phyloP scores from a whole-genome alignment of 2,113 vertebrate genomes.

The Smithornis capensis region DNA sequence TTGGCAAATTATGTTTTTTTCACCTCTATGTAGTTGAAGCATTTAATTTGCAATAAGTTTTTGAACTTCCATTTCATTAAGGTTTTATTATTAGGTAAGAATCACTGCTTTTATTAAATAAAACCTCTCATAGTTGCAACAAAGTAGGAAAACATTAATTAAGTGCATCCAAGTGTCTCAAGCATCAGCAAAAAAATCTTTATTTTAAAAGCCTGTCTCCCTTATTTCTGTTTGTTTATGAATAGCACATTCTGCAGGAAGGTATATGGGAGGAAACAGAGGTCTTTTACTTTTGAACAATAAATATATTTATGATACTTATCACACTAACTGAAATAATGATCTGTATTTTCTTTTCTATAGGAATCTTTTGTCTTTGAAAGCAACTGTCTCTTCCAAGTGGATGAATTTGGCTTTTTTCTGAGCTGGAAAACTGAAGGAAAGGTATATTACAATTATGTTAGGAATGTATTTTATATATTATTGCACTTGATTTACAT shows the following conservation, averaged over 20 bases:
- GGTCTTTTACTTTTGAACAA: not conserved
- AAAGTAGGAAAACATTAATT: not conserved
- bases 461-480: not conserved
- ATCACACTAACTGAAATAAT: not conserved
- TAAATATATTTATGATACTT: not conserved
- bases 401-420: constrained; percentile 97
- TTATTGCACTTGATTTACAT: not conserved
- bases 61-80: not conserved
- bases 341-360: constrained; percentile 23
- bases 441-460: constrained; percentile 80
- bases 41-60: not conserved
- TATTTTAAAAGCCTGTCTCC: not conserved
- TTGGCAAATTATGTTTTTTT: not conserved
- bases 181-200: not conserved
- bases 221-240: not conserved
- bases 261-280: not conserved
- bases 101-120: not conserved
- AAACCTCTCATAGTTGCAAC: not conserved
- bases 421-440: constrained; percentile 97
- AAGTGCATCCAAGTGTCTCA: not conserved
- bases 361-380: constrained; percentile 96
- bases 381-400: constrained; percentile 91
- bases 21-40: not conserved
- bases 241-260: not conserved
- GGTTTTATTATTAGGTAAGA: not conserved